Evolutionary conservation across 2,113 vertebrate genomes (phyloP).

Genomic region (Gnathonemus longibarbis): DNA sequence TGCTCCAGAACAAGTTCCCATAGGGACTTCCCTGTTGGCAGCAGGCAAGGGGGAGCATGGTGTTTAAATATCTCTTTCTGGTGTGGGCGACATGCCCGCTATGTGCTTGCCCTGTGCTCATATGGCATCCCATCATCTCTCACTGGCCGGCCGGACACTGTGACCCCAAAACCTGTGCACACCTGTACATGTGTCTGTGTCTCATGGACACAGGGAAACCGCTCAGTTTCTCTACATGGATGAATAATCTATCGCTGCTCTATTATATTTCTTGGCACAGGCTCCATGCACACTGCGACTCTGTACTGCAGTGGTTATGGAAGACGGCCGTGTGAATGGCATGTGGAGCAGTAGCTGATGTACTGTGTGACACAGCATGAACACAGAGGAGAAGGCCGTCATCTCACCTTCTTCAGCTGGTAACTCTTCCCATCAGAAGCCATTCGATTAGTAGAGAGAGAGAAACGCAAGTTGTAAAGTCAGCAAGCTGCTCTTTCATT

Average conservation of each 20-base stretch:
- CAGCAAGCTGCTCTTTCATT: background rate
- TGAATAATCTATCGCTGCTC: background rate
- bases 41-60: background rate
- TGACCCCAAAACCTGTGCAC: background rate
- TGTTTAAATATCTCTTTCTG: background rate
- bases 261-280: background rate
- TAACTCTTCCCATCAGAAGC: constrained; percentile 46
- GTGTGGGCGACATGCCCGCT: background rate
- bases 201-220: background rate
- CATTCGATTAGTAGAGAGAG: background rate
- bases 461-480: background rate
- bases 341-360: background rate
- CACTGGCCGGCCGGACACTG: background rate
- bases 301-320: background rate
- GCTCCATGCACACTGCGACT: background rate
- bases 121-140: background rate
- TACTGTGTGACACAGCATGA: background rate
- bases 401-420: constrained; percentile 66
- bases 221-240: background rate
- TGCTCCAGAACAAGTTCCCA: constrained; percentile 68
- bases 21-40: constrained; percentile 61
- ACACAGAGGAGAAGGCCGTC: background rate
- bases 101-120: background rate
- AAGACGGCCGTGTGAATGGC: background rate
- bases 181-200: background rate